Percentiles rank a stretch among this genome's conserved stretches.
phyloP scores from a whole-genome alignment of 1,140 invertebrate species.

The Oryctes rhinoceros region DNA sequence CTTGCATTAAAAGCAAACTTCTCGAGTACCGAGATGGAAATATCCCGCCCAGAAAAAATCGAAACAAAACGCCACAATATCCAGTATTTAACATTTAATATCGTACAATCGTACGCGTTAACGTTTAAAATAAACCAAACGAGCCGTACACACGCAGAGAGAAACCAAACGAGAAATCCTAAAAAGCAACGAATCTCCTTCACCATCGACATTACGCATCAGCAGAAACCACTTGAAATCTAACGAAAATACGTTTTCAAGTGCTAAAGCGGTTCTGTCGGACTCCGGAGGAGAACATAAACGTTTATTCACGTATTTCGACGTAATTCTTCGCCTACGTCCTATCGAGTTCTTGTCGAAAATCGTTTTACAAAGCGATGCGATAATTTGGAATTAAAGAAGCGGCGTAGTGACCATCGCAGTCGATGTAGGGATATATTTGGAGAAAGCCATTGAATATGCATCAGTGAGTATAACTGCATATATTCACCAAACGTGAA shows the following conservation, averaged over 20 bases:
- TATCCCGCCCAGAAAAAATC: too few species aligned
- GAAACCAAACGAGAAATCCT: not conserved
- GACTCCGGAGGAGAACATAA: not conserved
- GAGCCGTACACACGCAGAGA: too few species aligned
- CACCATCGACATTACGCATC: not conserved
- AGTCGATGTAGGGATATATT: not conserved
- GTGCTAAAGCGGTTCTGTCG: not conserved
- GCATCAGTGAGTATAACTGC: not conserved
- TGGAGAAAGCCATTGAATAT: not conserved
- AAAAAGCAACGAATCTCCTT: not conserved
- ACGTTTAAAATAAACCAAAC: too few species aligned
- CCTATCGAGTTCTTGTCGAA: not conserved
- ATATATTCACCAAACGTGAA: not conserved
- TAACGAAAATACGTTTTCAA: conserved; percentile 28
- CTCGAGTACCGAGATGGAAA: too few species aligned
- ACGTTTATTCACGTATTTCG: not conserved
- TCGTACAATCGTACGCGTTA: too few species aligned
- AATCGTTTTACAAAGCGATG: not conserved
- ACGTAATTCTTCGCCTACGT: not conserved
- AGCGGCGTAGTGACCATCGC: not conserved
- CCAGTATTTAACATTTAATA: too few species aligned
- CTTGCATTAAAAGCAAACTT: too few species aligned
- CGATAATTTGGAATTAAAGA: not conserved
- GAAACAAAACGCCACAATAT: too few species aligned
- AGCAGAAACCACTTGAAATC: conserved; percentile 31